Percentiles rank a stretch among this genome's conserved stretches.
These are phyloP conservation scores for Gonocerus acuteangulatus DNA, from an alignment of 2,888 invertebrate genomes.

Conservation along the genomic window DNA sequence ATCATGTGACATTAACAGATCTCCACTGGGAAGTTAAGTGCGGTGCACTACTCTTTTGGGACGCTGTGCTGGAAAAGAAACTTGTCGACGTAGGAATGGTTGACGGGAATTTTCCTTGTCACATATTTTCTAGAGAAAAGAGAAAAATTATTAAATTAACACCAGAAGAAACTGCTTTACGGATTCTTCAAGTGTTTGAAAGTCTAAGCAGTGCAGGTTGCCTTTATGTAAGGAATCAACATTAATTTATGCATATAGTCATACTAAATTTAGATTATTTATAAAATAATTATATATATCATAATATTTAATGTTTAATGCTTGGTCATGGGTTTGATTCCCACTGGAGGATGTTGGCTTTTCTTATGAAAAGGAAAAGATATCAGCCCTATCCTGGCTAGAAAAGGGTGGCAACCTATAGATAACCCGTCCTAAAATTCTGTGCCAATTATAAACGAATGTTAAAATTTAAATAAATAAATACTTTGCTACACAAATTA, in stretches of 20 bases:
- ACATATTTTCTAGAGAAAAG: slow-evolving; percentile 70
- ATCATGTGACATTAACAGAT: slow-evolving; percentile 45
- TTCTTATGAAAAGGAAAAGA: no score
- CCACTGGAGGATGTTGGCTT: no score
- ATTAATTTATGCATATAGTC: not conserved
- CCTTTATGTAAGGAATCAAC: slow-evolving; percentile 52
- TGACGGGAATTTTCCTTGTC: slow-evolving; percentile 67
- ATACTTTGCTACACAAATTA: no score
- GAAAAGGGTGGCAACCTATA: no score
- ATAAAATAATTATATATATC: not conserved
- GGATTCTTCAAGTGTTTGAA: slow-evolving; percentile 58
- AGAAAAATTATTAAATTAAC: slow-evolving; percentile 69
- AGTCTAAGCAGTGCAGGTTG: slow-evolving; percentile 62
- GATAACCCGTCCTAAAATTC: no score
- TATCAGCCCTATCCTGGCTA: no score
- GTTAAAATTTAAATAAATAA: no score
- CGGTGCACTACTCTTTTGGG: slow-evolving; percentile 65
- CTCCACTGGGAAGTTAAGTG: slow-evolving; percentile 77
- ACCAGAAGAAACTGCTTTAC: slow-evolving; percentile 55
- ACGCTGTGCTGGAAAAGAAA: slow-evolving; percentile 55
- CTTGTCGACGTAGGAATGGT: slow-evolving; percentile 66
- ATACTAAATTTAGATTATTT: not conserved
- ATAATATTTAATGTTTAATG: not conserved
- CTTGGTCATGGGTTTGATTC: not conserved
- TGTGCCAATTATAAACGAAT: not conserved